Conservation (phyloP, 2,888 invertebrate genomes). For the Villa cingulata region DNA sequence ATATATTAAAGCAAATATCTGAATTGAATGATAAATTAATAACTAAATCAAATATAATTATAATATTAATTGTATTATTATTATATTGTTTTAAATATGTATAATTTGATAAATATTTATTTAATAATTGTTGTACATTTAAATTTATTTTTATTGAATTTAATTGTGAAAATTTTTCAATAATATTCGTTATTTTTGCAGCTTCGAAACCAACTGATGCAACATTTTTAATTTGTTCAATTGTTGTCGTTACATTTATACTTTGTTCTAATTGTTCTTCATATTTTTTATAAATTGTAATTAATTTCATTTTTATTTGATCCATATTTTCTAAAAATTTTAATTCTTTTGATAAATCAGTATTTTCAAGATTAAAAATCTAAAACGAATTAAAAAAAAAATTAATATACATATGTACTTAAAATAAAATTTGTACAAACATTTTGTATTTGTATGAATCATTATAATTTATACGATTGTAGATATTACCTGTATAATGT, state of each 20-base stretch:
- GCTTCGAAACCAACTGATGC: constrained; percentile 45
- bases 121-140: constrained; percentile 21
- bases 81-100: constrained; percentile 26
- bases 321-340: constrained; percentile 52
- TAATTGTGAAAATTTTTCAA: constrained; percentile 42
- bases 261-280: constrained; percentile 19
- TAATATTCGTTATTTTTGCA: constrained; percentile 46
- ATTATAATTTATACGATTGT: no score
- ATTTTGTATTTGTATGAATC: no score
- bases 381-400: constrained; percentile 29
- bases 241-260: constrained; percentile 12
- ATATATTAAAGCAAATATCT: constrained; percentile 28
- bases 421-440: no score
- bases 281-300: constrained; percentile 28
- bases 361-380: constrained; percentile 55
- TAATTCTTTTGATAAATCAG: constrained; percentile 45
- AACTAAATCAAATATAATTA: constrained; percentile 30
- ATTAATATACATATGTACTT: not conserved
- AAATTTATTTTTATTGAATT: constrained; percentile 24
- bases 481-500: constrained; percentile 58
- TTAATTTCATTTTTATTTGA: constrained; percentile 27
- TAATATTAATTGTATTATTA: constrained; percentile 24
- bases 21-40: constrained; percentile 29
- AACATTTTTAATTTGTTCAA: constrained; percentile 39
- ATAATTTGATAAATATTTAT: constrained; percentile 24